Percentiles rank a stretch among this genome's conserved stretches.
These are phyloP conservation scores for Poeciliopsis turneri DNA, from an alignment of 2,797 vertebrate species.

Conservation along the genomic window DNA sequence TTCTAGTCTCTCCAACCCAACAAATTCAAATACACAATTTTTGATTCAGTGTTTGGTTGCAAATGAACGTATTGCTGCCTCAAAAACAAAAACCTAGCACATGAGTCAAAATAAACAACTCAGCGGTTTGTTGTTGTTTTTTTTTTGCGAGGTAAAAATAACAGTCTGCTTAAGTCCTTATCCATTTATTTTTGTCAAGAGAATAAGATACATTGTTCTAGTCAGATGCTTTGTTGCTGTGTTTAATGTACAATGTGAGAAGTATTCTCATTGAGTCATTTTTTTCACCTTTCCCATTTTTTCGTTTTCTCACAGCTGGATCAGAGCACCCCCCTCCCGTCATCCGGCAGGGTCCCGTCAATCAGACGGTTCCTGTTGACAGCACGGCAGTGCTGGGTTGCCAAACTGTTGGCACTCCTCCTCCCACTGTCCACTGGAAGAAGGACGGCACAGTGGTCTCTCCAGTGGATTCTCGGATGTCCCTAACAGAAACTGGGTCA, in stretches of 20 bases:
- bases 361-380: slow-evolving; percentile 93
- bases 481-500: slow-evolving; percentile 84
- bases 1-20: neutral
- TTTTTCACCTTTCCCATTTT: neutral
- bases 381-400: slow-evolving; percentile 88
- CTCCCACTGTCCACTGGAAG: slow-evolving; percentile 89
- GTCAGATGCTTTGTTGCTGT: neutral
- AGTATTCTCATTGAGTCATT: neutral
- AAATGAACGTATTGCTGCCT: neutral
- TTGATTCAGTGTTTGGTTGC: neutral
- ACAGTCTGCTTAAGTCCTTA: neutral
- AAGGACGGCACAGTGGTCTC: slow-evolving; percentile 87
- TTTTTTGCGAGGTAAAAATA: neutral
- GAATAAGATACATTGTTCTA: neutral
- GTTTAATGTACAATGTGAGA: neutral
- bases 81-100: neutral
- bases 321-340: slow-evolving; percentile 93
- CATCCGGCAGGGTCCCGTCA: slow-evolving; percentile 91
- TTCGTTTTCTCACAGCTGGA: slow-evolving; percentile 74
- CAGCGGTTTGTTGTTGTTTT: neutral
- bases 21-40: neutral
- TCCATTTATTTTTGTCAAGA: neutral
- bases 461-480: slow-evolving; percentile 89
- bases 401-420: slow-evolving; percentile 83
- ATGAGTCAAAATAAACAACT: neutral